phyloP scores from a whole-genome alignment of 1,140 invertebrate species.

The Microplitis demolitor region DNA sequence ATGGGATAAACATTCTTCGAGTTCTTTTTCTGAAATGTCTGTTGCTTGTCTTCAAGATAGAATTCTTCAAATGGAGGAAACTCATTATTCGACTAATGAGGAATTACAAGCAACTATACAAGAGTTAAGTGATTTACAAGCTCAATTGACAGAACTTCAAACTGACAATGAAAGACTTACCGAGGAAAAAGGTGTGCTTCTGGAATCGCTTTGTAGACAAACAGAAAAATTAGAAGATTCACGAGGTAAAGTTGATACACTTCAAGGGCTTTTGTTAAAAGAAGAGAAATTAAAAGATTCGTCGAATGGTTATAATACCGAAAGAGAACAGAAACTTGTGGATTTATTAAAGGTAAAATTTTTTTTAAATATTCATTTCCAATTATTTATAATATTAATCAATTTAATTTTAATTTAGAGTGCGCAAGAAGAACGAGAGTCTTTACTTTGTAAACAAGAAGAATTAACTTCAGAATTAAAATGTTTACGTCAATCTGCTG shows the following conservation, averaged over 20 bases:
- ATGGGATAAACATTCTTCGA: conserved; percentile 87
- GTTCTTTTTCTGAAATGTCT: conserved; percentile 85
- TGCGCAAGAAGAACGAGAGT: conserved; percentile 80
- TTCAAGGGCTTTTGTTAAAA: conserved; percentile 73
- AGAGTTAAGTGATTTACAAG: conserved; percentile 86
- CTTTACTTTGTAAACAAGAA: conserved; percentile 77
- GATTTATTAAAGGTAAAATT: conserved; percentile 74
- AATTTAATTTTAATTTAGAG: conserved; percentile 57
- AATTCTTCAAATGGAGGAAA: conserved; percentile 78
- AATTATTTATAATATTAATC: not conserved
- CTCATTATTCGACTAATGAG: conserved; percentile 83
- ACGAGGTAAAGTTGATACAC: conserved; percentile 71
- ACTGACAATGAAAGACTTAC: conserved; percentile 83
- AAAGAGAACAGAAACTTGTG: conserved; percentile 83
- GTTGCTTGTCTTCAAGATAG: conserved; percentile 91
- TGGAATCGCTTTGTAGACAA: conserved; percentile 90
- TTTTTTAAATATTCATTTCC: not conserved
- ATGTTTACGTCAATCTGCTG: conserved; percentile 56
- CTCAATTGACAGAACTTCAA: conserved; percentile 83
- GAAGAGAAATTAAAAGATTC: conserved; percentile 68
- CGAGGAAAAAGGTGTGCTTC: conserved; percentile 85
- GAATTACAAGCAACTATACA: conserved; percentile 93
- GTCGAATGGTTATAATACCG: conserved; percentile 64
- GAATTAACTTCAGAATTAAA: conserved; percentile 74
- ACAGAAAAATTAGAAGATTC: conserved; percentile 89